A percentile compares a stretch with the other conserved stretches of the same genome.
phyloP scores from a whole-genome alignment of 2,113 vertebrate species.

The Notechis scutatus region DNA sequence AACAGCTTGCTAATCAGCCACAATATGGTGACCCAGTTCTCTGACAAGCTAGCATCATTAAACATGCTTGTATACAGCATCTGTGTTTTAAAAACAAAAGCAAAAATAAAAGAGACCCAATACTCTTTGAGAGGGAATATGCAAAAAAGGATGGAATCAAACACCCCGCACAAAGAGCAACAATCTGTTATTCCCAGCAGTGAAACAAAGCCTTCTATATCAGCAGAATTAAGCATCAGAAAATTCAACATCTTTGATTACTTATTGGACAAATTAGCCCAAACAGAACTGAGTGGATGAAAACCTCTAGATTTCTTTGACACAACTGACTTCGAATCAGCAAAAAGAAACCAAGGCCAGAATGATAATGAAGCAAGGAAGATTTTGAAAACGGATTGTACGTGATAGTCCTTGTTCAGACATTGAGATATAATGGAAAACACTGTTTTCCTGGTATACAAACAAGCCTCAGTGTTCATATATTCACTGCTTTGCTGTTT shows the following conservation, averaged over 20 bases:
- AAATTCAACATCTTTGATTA: neutral
- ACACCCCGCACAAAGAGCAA: neutral
- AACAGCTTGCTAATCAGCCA: constrained; percentile 45
- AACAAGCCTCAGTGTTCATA: neutral
- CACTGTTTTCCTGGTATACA: neutral
- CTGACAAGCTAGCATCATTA: constrained; percentile 37
- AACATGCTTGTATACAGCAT: constrained; percentile 27
- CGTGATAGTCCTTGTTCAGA: neutral
- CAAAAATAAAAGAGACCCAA: neutral
- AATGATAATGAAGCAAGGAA: neutral
- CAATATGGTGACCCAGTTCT: constrained; percentile 45
- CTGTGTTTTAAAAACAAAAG: constrained; percentile 1
- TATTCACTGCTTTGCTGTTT: neutral
- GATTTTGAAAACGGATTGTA: neutral
- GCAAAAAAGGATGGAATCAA: neutral
- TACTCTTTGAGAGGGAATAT: neutral
- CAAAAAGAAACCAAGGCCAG: neutral
- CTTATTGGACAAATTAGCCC: neutral
- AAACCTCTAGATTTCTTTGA: neutral
- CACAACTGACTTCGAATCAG: neutral
- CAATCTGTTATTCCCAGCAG: neutral
- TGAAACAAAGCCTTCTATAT: neutral
- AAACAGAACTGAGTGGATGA: neutral
- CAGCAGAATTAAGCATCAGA: neutral
- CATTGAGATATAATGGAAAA: neutral